Base-by-base conservation (phyloP, 2,888 invertebrate species). In the Cheilosia vernalis region DNA sequence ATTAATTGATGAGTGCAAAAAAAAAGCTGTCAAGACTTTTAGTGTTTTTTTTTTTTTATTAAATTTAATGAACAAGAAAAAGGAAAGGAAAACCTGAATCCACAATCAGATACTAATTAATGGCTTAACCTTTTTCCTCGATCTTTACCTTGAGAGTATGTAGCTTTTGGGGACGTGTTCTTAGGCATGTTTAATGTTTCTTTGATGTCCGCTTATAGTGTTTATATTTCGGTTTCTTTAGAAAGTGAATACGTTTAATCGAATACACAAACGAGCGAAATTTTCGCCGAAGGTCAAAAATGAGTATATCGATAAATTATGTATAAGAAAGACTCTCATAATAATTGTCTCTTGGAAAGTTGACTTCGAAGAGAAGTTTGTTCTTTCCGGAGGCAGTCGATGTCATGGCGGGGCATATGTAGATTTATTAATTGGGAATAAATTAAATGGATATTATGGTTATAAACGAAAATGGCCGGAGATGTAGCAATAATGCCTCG, bases 61-160 rank as follows among this genome's bases (percentile, higher is more conserved):
- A 6, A 27, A 27, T 27, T 27, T 6, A 27, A 21, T n/a, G 15
- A 7, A 6, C 1, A 56, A 56, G 0, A 56, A 56, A 55, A 58
- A 17, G 56, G 44, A 56, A 44, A 56, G 30, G 47, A 17, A 58
- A 44, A 56, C 69, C 67, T 44, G 44, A 55, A 55, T 17, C 19
- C n/a, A 60, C 61, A 63, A 73, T 73, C 51, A 53, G 53, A 53
- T 33, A 51, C 15, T 63, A 63, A 63, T 61, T 73, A 73, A 47
- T 33, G 53, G 17, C 33, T 61, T 27, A 72, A 60, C 44, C 73
- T 13, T 51, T 24, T 51, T 51, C 21, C 9, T 42, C 30, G 30
- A 2, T 30, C n/a, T 40, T 42, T 53, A 24, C 51, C 42, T 73
- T 42, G 42, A 63, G 15, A 61, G 53, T 53, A 44, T 53, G 63